Conservation (phyloP, 2,888 invertebrate species). For the Stenolophus ochropezus region DNA sequence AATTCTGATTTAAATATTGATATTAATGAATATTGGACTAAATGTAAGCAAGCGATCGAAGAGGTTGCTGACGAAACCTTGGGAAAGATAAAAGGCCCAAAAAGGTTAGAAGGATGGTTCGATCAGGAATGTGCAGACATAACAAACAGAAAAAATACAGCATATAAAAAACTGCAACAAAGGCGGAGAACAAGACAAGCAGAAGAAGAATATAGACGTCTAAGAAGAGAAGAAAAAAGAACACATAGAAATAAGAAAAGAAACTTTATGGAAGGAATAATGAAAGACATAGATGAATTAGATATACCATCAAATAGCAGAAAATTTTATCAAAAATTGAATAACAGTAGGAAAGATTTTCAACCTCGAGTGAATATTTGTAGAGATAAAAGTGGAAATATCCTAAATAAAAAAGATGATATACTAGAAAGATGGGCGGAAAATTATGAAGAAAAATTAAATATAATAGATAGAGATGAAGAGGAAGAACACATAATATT, state of each 20-base stretch:
- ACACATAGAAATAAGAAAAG: neutral
- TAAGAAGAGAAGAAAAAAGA: neutral
- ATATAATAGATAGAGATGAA: neutral
- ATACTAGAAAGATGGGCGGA: neutral
- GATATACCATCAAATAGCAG: no score
- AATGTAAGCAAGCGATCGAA: no score
- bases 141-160: no score
- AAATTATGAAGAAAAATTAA: neutral
- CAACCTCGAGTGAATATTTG: neutral
- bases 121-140: no score
- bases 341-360: neutral
- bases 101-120: no score
- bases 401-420: neutral
- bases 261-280: no score
- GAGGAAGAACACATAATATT: neutral
- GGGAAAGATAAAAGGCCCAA: neutral
- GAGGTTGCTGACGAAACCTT: neutral
- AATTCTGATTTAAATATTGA: neutral
- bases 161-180: no score
- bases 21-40: no score
- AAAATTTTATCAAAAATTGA: neutral
- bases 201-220: no score
- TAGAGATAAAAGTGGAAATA: neutral
- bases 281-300: no score
- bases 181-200: no score